Evolutionary conservation across 2,113 vertebrate genomes (phyloP).

Genomic region (Pluvianellus socialis): DNA sequence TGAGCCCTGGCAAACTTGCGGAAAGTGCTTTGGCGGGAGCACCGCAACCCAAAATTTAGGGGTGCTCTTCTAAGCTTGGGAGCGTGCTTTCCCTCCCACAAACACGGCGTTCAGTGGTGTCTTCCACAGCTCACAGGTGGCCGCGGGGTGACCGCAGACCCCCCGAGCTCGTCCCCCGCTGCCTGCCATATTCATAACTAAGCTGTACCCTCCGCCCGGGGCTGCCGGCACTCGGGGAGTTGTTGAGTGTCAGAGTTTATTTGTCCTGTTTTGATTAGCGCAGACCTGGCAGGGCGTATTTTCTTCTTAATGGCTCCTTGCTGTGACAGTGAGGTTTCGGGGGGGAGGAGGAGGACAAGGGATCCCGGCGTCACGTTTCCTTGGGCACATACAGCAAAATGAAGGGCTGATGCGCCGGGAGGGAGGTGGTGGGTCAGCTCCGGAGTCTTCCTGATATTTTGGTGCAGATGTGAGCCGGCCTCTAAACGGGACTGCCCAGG

Average conservation of each 20-base stretch:
- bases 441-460: conserved; percentile 7
- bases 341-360: conserved; percentile 46
- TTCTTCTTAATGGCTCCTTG: conserved; percentile 77
- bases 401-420: not conserved
- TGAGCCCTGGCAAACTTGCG: not conserved
- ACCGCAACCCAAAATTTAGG: not conserved
- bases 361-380: conserved; percentile 20
- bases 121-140: not conserved
- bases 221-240: conserved; percentile 75
- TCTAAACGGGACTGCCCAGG: not conserved
- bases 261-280: conserved; percentile 81
- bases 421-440: not conserved
- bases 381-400: not conserved
- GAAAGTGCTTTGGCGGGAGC: not conserved
- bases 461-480: not conserved
- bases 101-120: not conserved
- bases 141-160: not conserved
- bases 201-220: conserved; percentile 67
- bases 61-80: not conserved
- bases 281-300: conserved; percentile 77
- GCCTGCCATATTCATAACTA: conserved; percentile 68
- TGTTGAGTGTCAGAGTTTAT: conserved; percentile 84
- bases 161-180: not conserved
- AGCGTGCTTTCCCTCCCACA: conserved; percentile 4
- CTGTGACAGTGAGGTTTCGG: conserved; percentile 70